phyloP scores from a whole-genome alignment of 2,888 invertebrate species.

The Calameuta pallipes region DNA sequence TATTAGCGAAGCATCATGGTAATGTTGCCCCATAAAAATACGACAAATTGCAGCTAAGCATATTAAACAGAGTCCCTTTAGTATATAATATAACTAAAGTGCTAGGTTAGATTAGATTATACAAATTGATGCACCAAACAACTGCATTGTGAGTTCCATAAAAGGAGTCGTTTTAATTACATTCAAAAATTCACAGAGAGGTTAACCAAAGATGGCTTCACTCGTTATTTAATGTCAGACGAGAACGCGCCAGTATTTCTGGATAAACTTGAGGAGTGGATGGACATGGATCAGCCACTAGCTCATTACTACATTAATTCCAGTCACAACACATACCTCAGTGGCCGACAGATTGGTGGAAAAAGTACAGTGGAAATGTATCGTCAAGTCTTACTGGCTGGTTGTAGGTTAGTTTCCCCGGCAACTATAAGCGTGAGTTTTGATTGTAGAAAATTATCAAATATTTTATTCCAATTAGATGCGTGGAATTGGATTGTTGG shows the following conservation, averaged over 20 bases:
- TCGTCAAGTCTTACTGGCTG: slow-evolving; percentile 60
- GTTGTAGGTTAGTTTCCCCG: slow-evolving; percentile 54
- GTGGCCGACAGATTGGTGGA: slow-evolving; percentile 76
- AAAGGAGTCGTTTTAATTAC: background rate
- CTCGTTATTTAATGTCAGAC: slow-evolving; percentile 78
- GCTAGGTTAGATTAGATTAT: too few relatives aligned
- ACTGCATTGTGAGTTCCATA: background rate
- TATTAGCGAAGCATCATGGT: background rate
- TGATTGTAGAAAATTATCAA: background rate
- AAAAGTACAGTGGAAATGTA: slow-evolving; percentile 80
- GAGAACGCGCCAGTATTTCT: slow-evolving; percentile 79
- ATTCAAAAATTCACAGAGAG: slow-evolving; percentile 49
- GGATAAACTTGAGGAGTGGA: slow-evolving; percentile 74
- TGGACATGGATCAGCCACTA: slow-evolving; percentile 79
- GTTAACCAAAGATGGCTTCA: slow-evolving; percentile 73
- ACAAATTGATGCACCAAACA: background rate
- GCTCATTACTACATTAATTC: slow-evolving; percentile 80
- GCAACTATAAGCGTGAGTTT: background rate
- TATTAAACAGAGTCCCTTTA: background rate
- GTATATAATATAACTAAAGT: too few relatives aligned
- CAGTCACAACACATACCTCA: slow-evolving; percentile 74
- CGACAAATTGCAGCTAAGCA: background rate
- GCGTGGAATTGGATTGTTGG: slow-evolving; percentile 79
- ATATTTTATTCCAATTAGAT: slow-evolving; percentile 61
- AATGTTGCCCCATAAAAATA: background rate